Evolutionary conservation across 2,888 invertebrate species (phyloP).

Genomic region (Phragmatobia fuliginosa): DNA sequence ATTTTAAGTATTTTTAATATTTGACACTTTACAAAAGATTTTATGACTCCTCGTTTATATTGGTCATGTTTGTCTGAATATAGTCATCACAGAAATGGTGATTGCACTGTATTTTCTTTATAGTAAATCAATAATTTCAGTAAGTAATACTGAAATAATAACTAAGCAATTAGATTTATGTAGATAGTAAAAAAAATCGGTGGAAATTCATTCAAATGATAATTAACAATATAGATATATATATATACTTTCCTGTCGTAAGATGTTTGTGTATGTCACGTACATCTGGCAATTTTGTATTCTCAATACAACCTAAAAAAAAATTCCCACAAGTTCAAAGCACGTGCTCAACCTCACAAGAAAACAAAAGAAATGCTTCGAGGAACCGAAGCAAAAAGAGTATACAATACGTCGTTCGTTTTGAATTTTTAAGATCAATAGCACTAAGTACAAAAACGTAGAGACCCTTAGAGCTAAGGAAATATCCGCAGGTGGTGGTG

Average conservation of each 20-base stretch:
- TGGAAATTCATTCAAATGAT: neutral
- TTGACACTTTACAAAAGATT: too few relatives aligned
- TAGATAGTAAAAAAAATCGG: neutral
- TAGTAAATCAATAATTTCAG: neutral
- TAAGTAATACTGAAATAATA: neutral
- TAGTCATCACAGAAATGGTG: neutral
- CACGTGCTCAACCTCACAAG: slow-evolving; percentile 69
- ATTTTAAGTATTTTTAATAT: too few relatives aligned
- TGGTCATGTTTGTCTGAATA: too few relatives aligned
- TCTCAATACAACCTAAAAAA: slow-evolving; percentile 30
- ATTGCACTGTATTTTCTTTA: neutral
- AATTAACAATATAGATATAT: neutral
- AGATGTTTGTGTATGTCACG: slow-evolving; percentile 22
- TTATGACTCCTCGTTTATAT: too few relatives aligned
- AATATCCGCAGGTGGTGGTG: slow-evolving; percentile 50
- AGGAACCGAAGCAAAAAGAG: slow-evolving; percentile 59
- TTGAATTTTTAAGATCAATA: slow-evolving; percentile 64
- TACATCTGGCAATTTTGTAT: slow-evolving; percentile 6
- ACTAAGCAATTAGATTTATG: neutral
- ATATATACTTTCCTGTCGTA: neutral
- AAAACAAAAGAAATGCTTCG: slow-evolving; percentile 69
- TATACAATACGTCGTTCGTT: slow-evolving; percentile 58
- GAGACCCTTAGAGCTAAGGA: slow-evolving; percentile 45
- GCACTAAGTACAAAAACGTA: slow-evolving; percentile 56
- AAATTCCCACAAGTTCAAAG: slow-evolving; percentile 56